Percentiles rank a stretch among this genome's conserved stretches.
phyloP scores from a whole-genome alignment of 2,888 invertebrate genomes.

The Schrankia costaestrigalis region DNA sequence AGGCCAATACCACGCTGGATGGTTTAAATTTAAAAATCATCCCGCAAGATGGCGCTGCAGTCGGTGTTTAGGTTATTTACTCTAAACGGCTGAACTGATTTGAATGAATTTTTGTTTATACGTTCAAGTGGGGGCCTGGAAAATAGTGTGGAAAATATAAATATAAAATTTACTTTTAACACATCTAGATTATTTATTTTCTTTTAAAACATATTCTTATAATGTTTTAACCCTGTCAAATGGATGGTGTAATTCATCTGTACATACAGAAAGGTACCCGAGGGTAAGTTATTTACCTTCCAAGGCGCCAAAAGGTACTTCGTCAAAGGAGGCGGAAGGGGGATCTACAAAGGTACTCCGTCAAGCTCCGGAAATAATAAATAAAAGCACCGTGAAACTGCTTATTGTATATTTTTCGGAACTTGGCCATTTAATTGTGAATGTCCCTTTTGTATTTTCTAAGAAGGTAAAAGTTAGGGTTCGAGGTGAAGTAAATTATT shows the following conservation, averaged over 20 bases:
- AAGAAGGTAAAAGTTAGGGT: neutral
- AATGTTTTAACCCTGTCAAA: slow-evolving; percentile 13
- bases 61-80: no score
- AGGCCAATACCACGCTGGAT: no score
- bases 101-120: no score
- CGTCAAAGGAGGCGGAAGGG: slow-evolving; percentile 1
- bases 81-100: no score
- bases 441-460: slow-evolving; percentile 6
- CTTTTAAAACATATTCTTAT: no score
- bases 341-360: slow-evolving; percentile 18
- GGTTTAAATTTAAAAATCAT: no score
- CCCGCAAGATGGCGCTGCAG: no score
- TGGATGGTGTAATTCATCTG: slow-evolving; percentile 27
- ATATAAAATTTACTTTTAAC: no score
- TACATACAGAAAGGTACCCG: slow-evolving; percentile 16
- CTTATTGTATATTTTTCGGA: slow-evolving; percentile 23
- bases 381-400: slow-evolving; percentile 32
- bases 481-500: no score
- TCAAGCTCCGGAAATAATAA: slow-evolving; percentile 37
- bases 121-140: no score
- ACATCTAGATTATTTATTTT: no score
- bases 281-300: slow-evolving; percentile 20
- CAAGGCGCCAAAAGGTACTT: slow-evolving; percentile 8
- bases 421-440: slow-evolving; percentile 20
- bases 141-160: no score